Percentiles rank a stretch among this genome's conserved stretches.
These are phyloP conservation scores for Agrochola circellaris DNA, from an alignment of 2,888 invertebrate genomes.

Conservation along the genomic window DNA sequence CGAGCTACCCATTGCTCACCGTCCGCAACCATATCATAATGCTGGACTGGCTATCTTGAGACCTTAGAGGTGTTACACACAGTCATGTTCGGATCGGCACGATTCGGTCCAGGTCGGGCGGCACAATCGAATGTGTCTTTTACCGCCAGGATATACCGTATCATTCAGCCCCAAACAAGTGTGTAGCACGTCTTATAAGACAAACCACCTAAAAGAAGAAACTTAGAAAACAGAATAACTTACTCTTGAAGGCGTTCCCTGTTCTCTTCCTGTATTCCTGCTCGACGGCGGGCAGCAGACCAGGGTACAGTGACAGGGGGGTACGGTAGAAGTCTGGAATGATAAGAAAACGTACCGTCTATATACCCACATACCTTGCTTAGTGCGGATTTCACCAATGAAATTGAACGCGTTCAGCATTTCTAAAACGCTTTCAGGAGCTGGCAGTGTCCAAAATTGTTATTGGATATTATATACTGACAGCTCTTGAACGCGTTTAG, in stretches of 20 bases:
- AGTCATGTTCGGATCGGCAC: neutral
- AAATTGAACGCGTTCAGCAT: too few relatives aligned
- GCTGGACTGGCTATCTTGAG: neutral
- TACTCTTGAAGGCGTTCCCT: conserved; percentile 85
- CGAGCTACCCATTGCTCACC: too few relatives aligned
- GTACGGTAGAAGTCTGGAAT: conserved; percentile 85
- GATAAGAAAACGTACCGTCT: neutral
- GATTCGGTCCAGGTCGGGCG: too few relatives aligned
- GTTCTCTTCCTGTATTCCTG: conserved; percentile 85
- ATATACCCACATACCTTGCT: neutral
- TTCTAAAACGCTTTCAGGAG: too few relatives aligned
- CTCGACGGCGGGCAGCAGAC: conserved; percentile 78
- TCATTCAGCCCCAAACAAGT: neutral
- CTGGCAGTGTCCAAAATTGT: too few relatives aligned
- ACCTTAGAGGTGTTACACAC: neutral
- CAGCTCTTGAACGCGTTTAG: too few relatives aligned
- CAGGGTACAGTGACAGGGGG: conserved; percentile 80
- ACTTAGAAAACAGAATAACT: conserved; percentile 51
- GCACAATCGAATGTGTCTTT: neutral
- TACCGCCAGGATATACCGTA: neutral
- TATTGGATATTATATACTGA: too few relatives aligned
- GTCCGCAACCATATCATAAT: neutral
- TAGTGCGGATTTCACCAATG: neutral
- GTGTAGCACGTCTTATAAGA: neutral
- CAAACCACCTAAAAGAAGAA: neutral